These are phyloP conservation scores for Gambelia wislizenii DNA, from an alignment of 2,797 vertebrate genomes.

Conservation along the genomic window DNA sequence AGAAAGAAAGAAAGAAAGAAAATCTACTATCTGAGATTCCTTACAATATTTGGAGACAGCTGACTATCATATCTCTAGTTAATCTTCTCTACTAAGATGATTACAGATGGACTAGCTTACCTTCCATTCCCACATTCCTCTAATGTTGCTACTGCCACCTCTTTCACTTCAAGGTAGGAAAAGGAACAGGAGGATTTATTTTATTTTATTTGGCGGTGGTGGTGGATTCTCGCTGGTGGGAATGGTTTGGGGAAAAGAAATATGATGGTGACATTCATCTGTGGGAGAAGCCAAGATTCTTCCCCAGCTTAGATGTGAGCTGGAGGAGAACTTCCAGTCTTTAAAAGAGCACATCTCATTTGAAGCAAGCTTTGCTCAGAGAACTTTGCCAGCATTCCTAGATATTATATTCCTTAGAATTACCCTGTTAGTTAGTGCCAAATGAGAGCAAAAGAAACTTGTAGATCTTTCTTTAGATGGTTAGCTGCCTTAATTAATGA, in stretches of 20 bases:
- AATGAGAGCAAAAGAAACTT: background rate
- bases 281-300: background rate
- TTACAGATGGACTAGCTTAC: background rate
- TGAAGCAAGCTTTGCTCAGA: background rate
- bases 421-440: background rate
- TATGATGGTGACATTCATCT: background rate
- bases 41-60: no score
- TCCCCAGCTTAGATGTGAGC: background rate
- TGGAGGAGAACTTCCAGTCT: background rate
- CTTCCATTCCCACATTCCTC: background rate
- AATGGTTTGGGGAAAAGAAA: background rate
- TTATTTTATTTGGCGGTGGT: background rate
- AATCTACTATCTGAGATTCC: no score
- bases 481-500: background rate
- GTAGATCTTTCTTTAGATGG: background rate
- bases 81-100: background rate
- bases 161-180: background rate
- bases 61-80: background rate
- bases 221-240: background rate
- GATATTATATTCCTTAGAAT: background rate
- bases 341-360: background rate
- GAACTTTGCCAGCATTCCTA: background rate
- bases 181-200: background rate
- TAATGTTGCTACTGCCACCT: background rate
- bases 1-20: no score